Base-by-base conservation (phyloP, 2,113 vertebrate species). In the Mola mola region DNA sequence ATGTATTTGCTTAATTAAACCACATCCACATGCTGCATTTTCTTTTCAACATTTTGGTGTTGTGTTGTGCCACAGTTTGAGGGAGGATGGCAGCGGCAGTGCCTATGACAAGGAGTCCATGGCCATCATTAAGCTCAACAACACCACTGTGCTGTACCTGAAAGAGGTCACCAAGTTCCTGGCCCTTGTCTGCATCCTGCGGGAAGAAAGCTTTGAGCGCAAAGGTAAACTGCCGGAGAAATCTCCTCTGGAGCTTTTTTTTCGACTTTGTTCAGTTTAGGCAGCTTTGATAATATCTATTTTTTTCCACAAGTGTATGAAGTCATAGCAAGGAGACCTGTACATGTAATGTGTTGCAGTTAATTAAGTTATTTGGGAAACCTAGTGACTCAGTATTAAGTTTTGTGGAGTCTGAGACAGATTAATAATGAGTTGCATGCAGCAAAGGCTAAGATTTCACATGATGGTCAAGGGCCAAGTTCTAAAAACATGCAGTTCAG, bases 91-190 rank as follows among this genome's bases (percentile, higher is more conserved):
- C 73, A 96, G 94, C 72, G 96, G 97, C 84, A 98, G 96, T 65
- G 97, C 97, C 46, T 99, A 99, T 66, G 97, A 99, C 90, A 98
- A 98, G 82, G 97, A 99, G 78, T 99, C 97, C 66, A 97, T 98
- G 97, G 97, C 97, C 69, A 99, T 99, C 91, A 99, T 99, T 89
- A 98, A 98, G 90, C 95, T 99, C 81, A 99, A 99, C 92, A 99
- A 99, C 84, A 99, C 97, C 86, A 99, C 97, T 2, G 97, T 99
- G 82, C 93, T 99, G 64, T 99, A 99, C 91, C 94, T 99, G 89
- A 98, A 99, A 86, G 97, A 99, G 90, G 97, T 99, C 86, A 99
- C 97, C 53, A 98, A 96, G 88, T 99, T 99, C 91, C 92, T 99
- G 80, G 96, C 97, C 3, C 92, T 99, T 55, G 97, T 99, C 82